Conservation (phyloP, 1,140 invertebrate species). For the Drosophila baimaii region DNA sequence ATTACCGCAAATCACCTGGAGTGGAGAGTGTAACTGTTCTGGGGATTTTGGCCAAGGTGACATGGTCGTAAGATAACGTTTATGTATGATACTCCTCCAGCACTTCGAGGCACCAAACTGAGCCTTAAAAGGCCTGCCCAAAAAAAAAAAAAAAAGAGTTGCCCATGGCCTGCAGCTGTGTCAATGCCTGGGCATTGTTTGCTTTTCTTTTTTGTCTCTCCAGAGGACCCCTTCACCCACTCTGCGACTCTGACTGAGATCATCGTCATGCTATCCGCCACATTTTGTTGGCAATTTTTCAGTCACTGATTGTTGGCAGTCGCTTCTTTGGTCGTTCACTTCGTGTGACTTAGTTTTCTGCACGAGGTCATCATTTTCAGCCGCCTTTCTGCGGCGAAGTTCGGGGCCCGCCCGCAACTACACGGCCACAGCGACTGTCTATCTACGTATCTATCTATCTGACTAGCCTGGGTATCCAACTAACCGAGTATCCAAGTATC, state of each 20-base stretch:
- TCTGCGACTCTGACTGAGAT: slow-evolving; percentile 25
- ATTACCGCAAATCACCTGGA: slow-evolving; percentile 43
- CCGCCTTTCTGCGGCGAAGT: slow-evolving; percentile 36
- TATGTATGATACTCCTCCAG: slow-evolving; percentile 44
- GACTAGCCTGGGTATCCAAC: slow-evolving; percentile 13
- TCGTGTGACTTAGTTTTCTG: slow-evolving; percentile 75
- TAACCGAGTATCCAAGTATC: slow-evolving; percentile 9
- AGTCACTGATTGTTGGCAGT: slow-evolving; percentile 62
- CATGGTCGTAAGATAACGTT: slow-evolving; percentile 52
- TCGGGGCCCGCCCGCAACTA: slow-evolving; percentile 66
- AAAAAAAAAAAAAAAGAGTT: slow-evolving; percentile 6
- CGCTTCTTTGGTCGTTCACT: slow-evolving; percentile 50
- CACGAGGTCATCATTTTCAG: slow-evolving; percentile 73
- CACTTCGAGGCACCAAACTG: slow-evolving; percentile 7
- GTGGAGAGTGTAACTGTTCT: slow-evolving; percentile 54
- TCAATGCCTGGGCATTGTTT: slow-evolving; percentile 56
- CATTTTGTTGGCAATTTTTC: slow-evolving; percentile 75
- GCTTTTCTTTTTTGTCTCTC: slow-evolving; percentile 6
- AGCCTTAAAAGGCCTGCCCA: slow-evolving; percentile 56
- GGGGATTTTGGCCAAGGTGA: slow-evolving; percentile 33
- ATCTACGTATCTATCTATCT: slow-evolving; percentile 56
- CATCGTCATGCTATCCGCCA: slow-evolving; percentile 53
- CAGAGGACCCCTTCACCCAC: slow-evolving; percentile 22
- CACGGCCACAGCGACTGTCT: slow-evolving; percentile 39
- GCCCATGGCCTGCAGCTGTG: slow-evolving; percentile 64